Evolutionary conservation across 2,797 vertebrate species (phyloP).

Genomic region (Oophaga sylvatica): DNA sequence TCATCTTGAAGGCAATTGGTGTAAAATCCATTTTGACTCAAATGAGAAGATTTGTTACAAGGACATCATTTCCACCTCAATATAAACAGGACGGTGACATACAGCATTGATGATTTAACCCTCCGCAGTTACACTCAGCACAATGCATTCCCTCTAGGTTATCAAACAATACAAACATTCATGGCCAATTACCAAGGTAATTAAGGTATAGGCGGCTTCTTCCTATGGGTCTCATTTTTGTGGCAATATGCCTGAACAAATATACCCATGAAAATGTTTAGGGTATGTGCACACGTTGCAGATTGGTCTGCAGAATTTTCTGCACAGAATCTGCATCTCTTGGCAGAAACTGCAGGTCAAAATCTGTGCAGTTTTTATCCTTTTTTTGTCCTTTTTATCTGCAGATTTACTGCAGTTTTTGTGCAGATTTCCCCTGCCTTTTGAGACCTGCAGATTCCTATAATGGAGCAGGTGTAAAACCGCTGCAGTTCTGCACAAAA

Average conservation of each 20-base stretch:
- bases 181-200: not conserved
- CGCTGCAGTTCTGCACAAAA: no score
- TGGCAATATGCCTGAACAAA: not conserved
- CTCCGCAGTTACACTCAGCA: not conserved
- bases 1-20: constrained; percentile 88
- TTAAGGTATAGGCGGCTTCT: no score
- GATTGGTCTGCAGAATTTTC: no score
- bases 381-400: no score
- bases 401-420: no score
- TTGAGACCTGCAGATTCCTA: no score
- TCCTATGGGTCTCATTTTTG: not conserved
- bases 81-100: constrained; percentile 78
- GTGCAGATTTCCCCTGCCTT: no score
- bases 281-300: no score
- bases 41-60: constrained; percentile 85
- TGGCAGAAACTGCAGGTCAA: no score
- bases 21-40: constrained; percentile 88
- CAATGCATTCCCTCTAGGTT: not conserved
- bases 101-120: constrained; percentile 15
- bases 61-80: constrained; percentile 81
- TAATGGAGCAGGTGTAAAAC: no score
- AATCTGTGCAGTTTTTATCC: no score
- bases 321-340: no score
- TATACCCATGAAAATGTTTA: not conserved
- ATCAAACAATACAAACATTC: not conserved